A percentile compares a stretch with the other conserved stretches of the same genome.
Evolutionary conservation across 1,140 invertebrate genomes (phyloP).

Genomic region (Macrobrachium nipponense): DNA sequence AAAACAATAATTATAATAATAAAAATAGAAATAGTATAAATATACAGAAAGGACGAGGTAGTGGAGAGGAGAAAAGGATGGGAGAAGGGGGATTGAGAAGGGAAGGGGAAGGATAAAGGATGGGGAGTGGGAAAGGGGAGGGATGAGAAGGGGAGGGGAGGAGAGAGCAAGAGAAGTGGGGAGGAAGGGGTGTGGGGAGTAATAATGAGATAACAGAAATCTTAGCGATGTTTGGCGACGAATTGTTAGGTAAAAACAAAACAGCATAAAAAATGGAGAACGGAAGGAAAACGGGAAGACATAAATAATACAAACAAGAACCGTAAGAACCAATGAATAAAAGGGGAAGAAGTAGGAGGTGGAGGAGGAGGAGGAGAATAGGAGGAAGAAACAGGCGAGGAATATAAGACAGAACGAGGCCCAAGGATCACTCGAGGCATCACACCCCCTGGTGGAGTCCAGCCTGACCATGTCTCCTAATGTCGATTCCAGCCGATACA

Average conservation of each 20-base stretch:
- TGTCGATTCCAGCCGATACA: slow-evolving; percentile 26
- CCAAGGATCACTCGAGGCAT: neutral
- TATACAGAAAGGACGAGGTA: neutral
- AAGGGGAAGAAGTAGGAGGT: neutral
- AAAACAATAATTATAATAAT: too few species aligned
- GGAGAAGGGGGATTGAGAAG: neutral
- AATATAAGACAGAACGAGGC: neutral
- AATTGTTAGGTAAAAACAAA: neutral
- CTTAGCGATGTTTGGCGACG: too few species aligned
- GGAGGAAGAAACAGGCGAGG: neutral
- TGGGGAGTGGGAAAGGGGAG: neutral
- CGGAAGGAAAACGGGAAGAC: neutral
- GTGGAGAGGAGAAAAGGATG: neutral
- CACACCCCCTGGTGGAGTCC: neutral
- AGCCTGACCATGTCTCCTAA: slow-evolving; percentile 15
- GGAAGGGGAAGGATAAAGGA: neutral
- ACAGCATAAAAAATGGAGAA: neutral
- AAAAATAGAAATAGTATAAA: too few species aligned
- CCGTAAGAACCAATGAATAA: neutral
- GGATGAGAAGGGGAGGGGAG: neutral
- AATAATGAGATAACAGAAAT: neutral
- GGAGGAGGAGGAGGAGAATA: neutral
- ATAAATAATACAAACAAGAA: neutral
- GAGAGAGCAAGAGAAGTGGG: too few species aligned
- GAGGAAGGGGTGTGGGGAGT: neutral